Base-by-base conservation (phyloP, 1,140 invertebrate genomes). In the Triops cancriformis region DNA sequence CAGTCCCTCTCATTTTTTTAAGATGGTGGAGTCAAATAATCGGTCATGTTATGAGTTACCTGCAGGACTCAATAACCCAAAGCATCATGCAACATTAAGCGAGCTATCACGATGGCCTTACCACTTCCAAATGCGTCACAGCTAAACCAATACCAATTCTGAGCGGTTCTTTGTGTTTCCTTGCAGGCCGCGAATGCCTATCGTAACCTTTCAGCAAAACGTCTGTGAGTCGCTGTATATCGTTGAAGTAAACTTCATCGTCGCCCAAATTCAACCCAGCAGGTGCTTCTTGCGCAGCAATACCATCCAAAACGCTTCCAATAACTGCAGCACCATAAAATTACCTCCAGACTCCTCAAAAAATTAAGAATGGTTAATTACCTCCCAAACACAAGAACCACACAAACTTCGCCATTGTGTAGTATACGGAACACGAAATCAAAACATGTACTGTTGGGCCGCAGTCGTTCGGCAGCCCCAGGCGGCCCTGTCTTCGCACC, bases 311-410 rank as follows among this genome's bases (percentile, higher is more conserved):
- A 0, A 64, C 18, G 2, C 51, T 23, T 10, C 10, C 51, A 11
- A 64, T 64, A 18, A 23, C 51, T 64, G 18, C 10, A 64, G 51
- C 14, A 64, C 14, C 5, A 64, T 10, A n/a, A 64, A 64, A 64
- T 64, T n/a, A 64, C 6, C 1, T 64, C 14, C 9, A 6, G 18
- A 64, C 10, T 80, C 7, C 81, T 89, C 89, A 76, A 89, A 86
- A 79, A 87, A 86, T 83, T 82, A 88, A 88, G n/a, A 80, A 88
- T 88, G 0, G 86, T 86, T 80, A 88, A 37, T 37, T 37, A 37
- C 31, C 31, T 37, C 31, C 31, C 2, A 37, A 37, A 7, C 31
- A 37, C 31, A 37, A 37, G 2, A 37, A 4, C 31, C 31, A 37
- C 31, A 4, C 31, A 37, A 37, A 37, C 2, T 7, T 37, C 31